Evolutionary conservation across 2,888 invertebrate species (phyloP).

Genomic region (Caenorhabditis afra): DNA sequence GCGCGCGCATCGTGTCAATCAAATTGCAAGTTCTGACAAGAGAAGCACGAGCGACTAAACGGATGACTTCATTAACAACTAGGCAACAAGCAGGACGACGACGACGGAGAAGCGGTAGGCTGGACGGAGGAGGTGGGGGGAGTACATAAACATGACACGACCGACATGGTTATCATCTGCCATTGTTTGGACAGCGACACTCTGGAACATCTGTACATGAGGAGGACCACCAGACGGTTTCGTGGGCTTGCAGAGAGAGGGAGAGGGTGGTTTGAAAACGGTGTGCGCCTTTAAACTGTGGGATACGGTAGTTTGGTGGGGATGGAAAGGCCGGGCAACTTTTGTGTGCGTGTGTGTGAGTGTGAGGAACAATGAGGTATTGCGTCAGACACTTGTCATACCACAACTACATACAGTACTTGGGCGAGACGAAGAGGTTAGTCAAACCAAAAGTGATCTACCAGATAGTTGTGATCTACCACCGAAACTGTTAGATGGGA

Average conservation of each 20-base stretch:
- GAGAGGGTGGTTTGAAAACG: too few species aligned
- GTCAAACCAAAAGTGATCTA: constrained; percentile 4
- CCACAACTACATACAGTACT: too few species aligned
- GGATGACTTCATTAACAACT: constrained; percentile 5
- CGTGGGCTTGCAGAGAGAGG: too few species aligned
- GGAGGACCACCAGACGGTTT: not conserved
- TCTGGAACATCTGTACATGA: constrained; percentile 48
- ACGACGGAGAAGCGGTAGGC: not conserved
- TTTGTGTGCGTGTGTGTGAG: too few species aligned
- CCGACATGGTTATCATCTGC: constrained; percentile 42
- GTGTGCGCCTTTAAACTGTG: too few species aligned
- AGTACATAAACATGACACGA: constrained; percentile 54
- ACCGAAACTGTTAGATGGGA: not conserved
- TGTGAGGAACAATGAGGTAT: not conserved
- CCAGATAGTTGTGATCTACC: too few species aligned
- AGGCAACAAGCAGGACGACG: constrained; percentile 30
- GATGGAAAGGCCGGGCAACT: too few species aligned
- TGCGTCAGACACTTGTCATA: too few species aligned
- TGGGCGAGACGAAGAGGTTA: not conserved
- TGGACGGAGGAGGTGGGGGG: not conserved
- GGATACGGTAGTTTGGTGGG: too few species aligned
- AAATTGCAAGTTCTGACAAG: constrained; percentile 49
- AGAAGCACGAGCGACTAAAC: constrained; percentile 6
- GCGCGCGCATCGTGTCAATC: constrained; percentile 50
- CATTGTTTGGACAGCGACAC: constrained; percentile 47